Evolutionary conservation across 2,888 invertebrate genomes (phyloP).

Genomic region (Gasteruption jaculator): DNA sequence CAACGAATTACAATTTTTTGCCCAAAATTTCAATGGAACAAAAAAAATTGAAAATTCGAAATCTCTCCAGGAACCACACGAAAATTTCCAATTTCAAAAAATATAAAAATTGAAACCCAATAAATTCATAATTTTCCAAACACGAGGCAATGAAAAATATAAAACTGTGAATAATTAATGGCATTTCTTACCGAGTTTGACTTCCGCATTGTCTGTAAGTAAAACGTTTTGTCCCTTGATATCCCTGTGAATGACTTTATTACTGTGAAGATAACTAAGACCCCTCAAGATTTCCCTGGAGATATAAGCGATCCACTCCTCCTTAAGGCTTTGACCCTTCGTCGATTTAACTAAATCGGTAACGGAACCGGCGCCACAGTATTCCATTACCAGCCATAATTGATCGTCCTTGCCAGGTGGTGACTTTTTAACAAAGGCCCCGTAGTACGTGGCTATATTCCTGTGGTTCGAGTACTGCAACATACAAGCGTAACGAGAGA

Average conservation of each 20-base stretch:
- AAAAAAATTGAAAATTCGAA: slow-evolving; percentile 1
- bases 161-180: slow-evolving; percentile 6
- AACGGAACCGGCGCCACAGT: slow-evolving; percentile 97
- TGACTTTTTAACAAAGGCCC: slow-evolving; percentile 99
- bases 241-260: slow-evolving; percentile 99
- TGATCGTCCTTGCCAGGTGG: slow-evolving; percentile 99
- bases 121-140: no score
- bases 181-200: slow-evolving; percentile 90
- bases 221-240: slow-evolving; percentile 99
- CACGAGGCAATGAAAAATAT: no score
- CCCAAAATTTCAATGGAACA: no score
- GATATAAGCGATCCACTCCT: slow-evolving; percentile 99
- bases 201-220: slow-evolving; percentile 99
- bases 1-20: no score
- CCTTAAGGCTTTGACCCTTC: slow-evolving; percentile 95
- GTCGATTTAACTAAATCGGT: slow-evolving; percentile 99
- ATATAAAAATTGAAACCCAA: no score
- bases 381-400: slow-evolving; percentile 99
- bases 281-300: slow-evolving; percentile 94
- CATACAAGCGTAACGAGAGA: no score
- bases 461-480: slow-evolving; percentile 93
- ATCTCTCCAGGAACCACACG: neutral
- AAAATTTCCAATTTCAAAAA: no score
- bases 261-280: slow-evolving; percentile 94
- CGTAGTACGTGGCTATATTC: slow-evolving; percentile 99